phyloP scores from a whole-genome alignment of 2,888 invertebrate genomes.

The Ischnura elegans region DNA sequence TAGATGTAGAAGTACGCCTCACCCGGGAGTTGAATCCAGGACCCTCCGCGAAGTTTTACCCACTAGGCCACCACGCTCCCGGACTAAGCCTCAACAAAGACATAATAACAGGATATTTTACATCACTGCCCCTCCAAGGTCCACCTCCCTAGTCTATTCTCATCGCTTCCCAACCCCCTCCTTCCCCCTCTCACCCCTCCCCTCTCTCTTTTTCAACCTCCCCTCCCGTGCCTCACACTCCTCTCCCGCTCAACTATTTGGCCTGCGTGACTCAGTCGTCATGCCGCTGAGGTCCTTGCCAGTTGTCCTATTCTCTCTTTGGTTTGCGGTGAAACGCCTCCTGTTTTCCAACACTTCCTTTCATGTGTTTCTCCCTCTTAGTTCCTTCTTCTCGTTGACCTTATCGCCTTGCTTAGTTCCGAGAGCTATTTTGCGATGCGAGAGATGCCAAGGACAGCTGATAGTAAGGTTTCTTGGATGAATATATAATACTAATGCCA shows the following conservation, averaged over 20 bases:
- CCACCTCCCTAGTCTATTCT: neutral
- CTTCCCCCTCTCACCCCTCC: neutral
- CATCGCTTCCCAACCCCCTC: neutral
- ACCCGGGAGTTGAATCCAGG: too few species aligned
- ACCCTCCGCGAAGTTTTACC: too few species aligned
- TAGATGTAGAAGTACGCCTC: too few species aligned
- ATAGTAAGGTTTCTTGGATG: too few species aligned
- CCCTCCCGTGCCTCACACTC: neutral
- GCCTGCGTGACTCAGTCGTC: slow-evolving; percentile 39
- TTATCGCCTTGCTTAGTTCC: neutral
- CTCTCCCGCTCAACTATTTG: neutral
- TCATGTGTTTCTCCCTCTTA: neutral
- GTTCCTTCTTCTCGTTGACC: neutral
- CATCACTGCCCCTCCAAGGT: neutral
- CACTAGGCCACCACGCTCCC: too few species aligned
- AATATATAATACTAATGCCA: too few species aligned
- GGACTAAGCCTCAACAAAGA: too few species aligned
- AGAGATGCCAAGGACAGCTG: too few species aligned
- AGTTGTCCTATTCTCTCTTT: slow-evolving; percentile 27
- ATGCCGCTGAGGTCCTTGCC: slow-evolving; percentile 24
- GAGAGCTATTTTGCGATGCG: too few species aligned
- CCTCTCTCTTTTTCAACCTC: neutral
- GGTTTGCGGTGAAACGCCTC: neutral
- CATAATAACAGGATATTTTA: too few species aligned
- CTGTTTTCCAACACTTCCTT: neutral